These are phyloP conservation scores for Caprella mutica DNA, from an alignment of 2,888 invertebrate species.

Conservation along the genomic window DNA sequence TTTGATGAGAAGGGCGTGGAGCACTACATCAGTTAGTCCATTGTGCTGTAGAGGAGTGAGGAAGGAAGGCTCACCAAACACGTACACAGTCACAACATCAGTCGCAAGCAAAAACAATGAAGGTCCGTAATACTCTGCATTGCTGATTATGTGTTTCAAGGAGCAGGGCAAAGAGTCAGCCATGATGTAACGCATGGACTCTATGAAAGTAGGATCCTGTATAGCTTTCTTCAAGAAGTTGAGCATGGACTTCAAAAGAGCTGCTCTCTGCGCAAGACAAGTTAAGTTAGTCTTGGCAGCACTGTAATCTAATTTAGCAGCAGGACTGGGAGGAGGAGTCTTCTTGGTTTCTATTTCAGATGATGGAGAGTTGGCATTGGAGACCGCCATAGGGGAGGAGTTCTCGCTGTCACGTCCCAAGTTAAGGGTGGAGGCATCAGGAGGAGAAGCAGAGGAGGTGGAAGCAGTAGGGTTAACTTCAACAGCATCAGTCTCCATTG, in stretches of 20 bases:
- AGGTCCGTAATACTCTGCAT: constrained; percentile 79
- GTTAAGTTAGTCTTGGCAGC: constrained; percentile 44
- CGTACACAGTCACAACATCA: constrained; percentile 74
- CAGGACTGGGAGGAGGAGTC: constrained; percentile 13
- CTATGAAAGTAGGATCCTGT: constrained; percentile 61
- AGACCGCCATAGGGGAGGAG: neutral
- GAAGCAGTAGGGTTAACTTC: constrained; percentile 2
- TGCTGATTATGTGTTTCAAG: constrained; percentile 69
- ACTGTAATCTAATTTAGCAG: constrained; percentile 27
- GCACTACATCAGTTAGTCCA: constrained; percentile 70
- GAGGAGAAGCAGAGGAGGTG: constrained; percentile 2
- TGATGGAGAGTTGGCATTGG: neutral
- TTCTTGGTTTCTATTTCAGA: neutral
- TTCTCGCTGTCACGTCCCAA: constrained; percentile 1
- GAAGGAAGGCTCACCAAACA: constrained; percentile 63
- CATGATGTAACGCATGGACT: constrained; percentile 73
- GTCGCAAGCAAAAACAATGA: constrained; percentile 69
- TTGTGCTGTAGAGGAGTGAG: constrained; percentile 73
- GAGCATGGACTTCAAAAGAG: constrained; percentile 72
- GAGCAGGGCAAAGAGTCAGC: constrained; percentile 68
- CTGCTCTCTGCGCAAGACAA: constrained; percentile 69
- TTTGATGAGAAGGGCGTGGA: constrained; percentile 69
- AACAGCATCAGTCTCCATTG: constrained; percentile 8
- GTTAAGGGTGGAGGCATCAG: constrained; percentile 4
- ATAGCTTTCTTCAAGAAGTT: constrained; percentile 69